These are phyloP conservation scores for Miltochrista miniata DNA, from an alignment of 2,888 invertebrate genomes.

Conservation along the genomic window DNA sequence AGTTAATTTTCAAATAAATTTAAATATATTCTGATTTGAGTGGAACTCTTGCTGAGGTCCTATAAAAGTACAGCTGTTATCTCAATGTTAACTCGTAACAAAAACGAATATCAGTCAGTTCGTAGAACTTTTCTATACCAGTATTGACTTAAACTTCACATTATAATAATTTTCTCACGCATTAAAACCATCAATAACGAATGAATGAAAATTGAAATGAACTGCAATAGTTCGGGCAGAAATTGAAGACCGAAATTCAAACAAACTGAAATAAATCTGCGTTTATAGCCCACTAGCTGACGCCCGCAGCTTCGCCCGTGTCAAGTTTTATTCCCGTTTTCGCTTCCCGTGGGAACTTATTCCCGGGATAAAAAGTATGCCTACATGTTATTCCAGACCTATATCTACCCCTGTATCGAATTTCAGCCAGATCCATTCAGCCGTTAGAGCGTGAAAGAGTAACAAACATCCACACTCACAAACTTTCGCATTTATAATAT, in stretches of 20 bases:
- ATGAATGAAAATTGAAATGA: slow-evolving; percentile 43
- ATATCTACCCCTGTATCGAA: no score
- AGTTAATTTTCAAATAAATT: neutral
- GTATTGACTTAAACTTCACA: slow-evolving; percentile 2
- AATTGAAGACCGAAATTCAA: slow-evolving; percentile 49
- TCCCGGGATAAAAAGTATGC: no score
- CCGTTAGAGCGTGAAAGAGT: no score
- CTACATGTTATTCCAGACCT: no score
- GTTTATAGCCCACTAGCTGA: slow-evolving; percentile 67
- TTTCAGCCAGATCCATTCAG: no score
- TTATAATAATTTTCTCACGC: slow-evolving; percentile 33
- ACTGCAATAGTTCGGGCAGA: slow-evolving; percentile 47
- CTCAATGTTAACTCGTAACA: neutral
- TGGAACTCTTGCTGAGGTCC: neutral
- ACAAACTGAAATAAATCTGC: slow-evolving; percentile 59
- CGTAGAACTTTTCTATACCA: slow-evolving; percentile 2
- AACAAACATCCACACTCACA: no score
- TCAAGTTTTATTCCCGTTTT: no score
- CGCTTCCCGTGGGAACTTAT: no score
- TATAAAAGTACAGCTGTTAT: neutral
- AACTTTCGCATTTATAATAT: no score
- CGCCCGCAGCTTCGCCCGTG: no score
- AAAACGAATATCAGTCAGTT: neutral
- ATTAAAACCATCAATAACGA: slow-evolving; percentile 50
- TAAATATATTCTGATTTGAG: neutral